phyloP scores from a whole-genome alignment of 2,113 vertebrate species.

The Psittacara wagleri region DNA sequence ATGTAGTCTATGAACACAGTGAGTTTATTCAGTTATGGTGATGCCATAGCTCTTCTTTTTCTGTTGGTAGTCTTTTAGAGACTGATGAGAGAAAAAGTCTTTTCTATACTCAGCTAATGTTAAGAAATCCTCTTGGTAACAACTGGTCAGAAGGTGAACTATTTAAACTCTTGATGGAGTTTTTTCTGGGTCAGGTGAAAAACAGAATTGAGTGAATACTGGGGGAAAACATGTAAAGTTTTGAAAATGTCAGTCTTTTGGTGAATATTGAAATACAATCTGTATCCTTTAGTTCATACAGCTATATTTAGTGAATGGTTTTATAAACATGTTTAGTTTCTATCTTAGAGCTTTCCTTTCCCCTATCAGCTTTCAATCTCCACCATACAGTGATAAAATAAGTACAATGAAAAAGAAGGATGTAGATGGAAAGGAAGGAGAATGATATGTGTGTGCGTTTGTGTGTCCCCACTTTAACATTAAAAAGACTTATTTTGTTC shows the following conservation, averaged over 20 bases:
- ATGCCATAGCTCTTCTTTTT: not conserved
- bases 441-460: not conserved
- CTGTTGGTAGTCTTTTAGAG: not conserved
- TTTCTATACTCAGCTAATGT: not conserved
- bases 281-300: not conserved
- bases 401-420: not conserved
- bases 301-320: not conserved
- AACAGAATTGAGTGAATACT: not conserved
- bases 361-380: not conserved
- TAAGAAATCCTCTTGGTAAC: not conserved
- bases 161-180: not conserved
- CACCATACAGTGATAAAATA: not conserved
- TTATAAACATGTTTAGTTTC: not conserved
- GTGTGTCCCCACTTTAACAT: not conserved
- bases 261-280: not conserved
- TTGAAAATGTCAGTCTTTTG: not conserved
- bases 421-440: not conserved
- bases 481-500: not conserved
- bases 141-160: not conserved
- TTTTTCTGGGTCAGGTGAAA: not conserved
- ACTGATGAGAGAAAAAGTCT: not conserved
- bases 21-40: constrained; percentile 24
- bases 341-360: not conserved
- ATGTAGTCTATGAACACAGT: not conserved
- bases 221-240: not conserved